phyloP scores from a whole-genome alignment of 1,140 invertebrate species.

The Drosophila lacertosa region DNA sequence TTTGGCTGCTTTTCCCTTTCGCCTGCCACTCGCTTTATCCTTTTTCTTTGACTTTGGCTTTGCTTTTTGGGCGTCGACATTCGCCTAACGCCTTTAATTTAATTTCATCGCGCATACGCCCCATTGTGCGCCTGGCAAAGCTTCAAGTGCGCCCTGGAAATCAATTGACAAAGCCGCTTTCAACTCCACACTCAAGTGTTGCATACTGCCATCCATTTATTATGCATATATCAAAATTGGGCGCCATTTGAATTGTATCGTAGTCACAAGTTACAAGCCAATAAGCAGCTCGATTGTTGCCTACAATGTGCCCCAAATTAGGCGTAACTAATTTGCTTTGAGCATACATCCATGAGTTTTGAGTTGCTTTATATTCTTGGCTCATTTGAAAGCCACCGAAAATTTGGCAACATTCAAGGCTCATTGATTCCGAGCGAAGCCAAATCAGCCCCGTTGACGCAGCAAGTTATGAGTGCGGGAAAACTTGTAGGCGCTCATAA shows the following conservation, averaged over 20 bases:
- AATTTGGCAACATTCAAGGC: conserved; percentile 63
- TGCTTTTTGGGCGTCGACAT: conserved; percentile 13
- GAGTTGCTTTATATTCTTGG: conserved; percentile 32
- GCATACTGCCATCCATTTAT: neutral
- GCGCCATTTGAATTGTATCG: conserved; percentile 64
- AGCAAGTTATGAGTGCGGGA: neutral
- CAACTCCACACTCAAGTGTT: conserved; percentile 5
- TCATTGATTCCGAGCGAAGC: conserved; percentile 43
- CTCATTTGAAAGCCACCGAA: conserved; percentile 11
- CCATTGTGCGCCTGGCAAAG: conserved; percentile 22
- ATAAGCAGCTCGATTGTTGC: conserved; percentile 58
- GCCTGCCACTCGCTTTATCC: neutral
- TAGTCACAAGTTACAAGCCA: conserved; percentile 46
- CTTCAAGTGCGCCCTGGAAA: conserved; percentile 34
- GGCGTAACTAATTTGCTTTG: conserved; percentile 78
- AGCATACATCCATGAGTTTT: conserved; percentile 19
- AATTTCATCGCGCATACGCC: conserved; percentile 45
- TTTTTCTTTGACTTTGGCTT: neutral
- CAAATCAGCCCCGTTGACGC: conserved; percentile 11
- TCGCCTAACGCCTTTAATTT: conserved; percentile 29
- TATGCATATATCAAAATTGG: conserved; percentile 22
- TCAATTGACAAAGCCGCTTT: conserved; percentile 26
- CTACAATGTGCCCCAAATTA: conserved; percentile 73
- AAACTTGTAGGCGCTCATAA: conserved; percentile 6
- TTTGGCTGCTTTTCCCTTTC: neutral